phyloP scores from a whole-genome alignment of 2,113 vertebrate species.

The Istiophorus platypterus region DNA sequence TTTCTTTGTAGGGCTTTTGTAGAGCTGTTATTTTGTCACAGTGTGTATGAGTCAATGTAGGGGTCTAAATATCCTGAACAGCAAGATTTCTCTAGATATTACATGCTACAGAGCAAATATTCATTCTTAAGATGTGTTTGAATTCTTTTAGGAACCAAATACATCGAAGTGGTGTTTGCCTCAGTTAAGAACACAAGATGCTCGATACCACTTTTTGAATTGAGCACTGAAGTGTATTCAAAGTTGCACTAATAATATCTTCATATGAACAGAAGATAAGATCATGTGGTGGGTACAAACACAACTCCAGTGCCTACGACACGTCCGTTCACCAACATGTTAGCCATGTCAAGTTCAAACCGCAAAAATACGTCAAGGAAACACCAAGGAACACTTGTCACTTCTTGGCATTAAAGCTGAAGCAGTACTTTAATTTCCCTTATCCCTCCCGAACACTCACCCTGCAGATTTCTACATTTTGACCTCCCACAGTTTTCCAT shows the following conservation, averaged over 20 bases:
- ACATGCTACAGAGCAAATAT: not conserved
- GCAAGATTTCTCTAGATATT: not conserved
- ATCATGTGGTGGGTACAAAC: not conserved
- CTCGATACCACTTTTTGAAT: no score
- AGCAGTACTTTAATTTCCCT: conserved; percentile 44
- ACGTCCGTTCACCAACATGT: no score
- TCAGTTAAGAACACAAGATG: no score
- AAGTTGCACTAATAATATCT: not conserved
- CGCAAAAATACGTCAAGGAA: not conserved
- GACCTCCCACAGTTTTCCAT: conserved; percentile 68
- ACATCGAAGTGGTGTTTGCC: not conserved
- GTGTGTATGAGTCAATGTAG: conserved; percentile 13
- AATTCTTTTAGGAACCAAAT: not conserved
- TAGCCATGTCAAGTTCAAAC: no score
- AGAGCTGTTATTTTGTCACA: not conserved
- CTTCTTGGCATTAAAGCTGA: conserved; percentile 10
- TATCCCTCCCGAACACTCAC: conserved; percentile 22
- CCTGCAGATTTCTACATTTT: conserved; percentile 46
- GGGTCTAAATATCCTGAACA: not conserved
- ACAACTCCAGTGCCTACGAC: no score
- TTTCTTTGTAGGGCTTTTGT: conserved; percentile 13
- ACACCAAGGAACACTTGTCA: not conserved
- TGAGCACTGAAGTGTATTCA: not conserved
- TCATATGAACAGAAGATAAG: not conserved
- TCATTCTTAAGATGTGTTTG: not conserved